Evolutionary conservation across 2,113 vertebrate species (phyloP), one percentile per base, ranked within the genome.

Genomic region (Erythrolamprus reginae): DNA sequence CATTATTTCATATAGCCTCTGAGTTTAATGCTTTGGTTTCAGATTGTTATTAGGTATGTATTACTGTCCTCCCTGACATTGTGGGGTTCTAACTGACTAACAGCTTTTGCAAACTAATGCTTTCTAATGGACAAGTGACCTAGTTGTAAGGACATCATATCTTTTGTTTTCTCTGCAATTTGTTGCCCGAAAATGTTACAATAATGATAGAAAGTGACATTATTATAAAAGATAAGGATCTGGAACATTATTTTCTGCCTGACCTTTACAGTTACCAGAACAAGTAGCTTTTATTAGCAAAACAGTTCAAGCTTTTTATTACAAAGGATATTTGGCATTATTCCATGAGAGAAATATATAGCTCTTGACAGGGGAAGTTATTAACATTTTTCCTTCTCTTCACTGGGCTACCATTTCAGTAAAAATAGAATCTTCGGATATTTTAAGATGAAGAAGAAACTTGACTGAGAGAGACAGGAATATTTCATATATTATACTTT

Each of bases 1-100:
- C 97, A 96, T 96, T 96, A 97, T 96, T 97, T 97, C 96, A 97
- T 94, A 96, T 95, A 96, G 90, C 52, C 88, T 93, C 94, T 96
- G 96, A 97, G 96, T 96, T 96, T 96, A 96, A 97, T 96, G 94
- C 95, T 96, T 96, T 97, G 97, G 97, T 97, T 97, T 96, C 95
- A 96, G 93, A 95, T 96, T 97, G 96, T 97, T 97, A 95, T 97
- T 95, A 96, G 95, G 95, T 96, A 97, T 96, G 97, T 97, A 96
- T 97, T 94, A 94, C 92, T 94, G 95, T 95, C 94, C 96, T 96
- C 96, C 96, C 90, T 98, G 97, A 97, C 96, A 97, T 96, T 96
- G 97, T 89, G 95, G 96, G 94, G 95, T 95, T 95, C 95, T 97
- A 97, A 97, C 97, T 97, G 96, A 96, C 93, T 96, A 96, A 97